Evolutionary conservation across 2,113 vertebrate genomes (phyloP).

Genomic region (Strix aluco): DNA sequence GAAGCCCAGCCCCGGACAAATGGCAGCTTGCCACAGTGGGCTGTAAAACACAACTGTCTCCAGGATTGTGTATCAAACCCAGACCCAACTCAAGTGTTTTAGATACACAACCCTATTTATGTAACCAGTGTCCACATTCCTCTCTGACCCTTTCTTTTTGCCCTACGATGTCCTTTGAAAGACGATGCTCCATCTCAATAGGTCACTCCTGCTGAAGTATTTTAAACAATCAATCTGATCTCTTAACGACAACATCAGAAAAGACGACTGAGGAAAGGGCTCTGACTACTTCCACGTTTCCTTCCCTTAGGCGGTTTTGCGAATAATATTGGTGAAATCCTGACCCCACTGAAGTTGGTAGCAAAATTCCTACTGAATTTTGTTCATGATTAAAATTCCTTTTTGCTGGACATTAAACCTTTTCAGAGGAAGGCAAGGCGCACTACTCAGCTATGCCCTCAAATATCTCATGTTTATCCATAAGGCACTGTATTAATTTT

Average conservation of each 20-base stretch:
- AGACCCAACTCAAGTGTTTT: neutral
- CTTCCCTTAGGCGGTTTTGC: neutral
- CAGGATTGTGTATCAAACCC: neutral
- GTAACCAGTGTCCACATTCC: neutral
- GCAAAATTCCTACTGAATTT: slow-evolving; percentile 35
- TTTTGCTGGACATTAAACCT: neutral
- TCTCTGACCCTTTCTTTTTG: neutral
- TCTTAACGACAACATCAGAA: slow-evolving; percentile 16
- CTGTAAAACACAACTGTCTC: slow-evolving; percentile 7
- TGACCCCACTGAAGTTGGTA: neutral
- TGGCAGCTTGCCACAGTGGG: neutral
- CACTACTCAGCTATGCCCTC: neutral
- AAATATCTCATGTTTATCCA: slow-evolving; percentile 25
- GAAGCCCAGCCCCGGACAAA: neutral
- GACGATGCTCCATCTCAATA: neutral
- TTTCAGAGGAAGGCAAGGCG: neutral
- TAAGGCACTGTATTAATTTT: neutral
- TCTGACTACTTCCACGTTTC: slow-evolving; percentile 6
- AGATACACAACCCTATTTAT: neutral
- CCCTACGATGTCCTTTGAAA: slow-evolving; percentile 12
- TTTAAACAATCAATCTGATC: slow-evolving; percentile 26
- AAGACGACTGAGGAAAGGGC: neutral
- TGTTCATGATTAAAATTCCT: neutral
- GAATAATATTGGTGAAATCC: neutral
- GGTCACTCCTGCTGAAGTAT: neutral